phyloP scores from a whole-genome alignment of 1,140 invertebrate species.

The Scaptomyza pallida region DNA sequence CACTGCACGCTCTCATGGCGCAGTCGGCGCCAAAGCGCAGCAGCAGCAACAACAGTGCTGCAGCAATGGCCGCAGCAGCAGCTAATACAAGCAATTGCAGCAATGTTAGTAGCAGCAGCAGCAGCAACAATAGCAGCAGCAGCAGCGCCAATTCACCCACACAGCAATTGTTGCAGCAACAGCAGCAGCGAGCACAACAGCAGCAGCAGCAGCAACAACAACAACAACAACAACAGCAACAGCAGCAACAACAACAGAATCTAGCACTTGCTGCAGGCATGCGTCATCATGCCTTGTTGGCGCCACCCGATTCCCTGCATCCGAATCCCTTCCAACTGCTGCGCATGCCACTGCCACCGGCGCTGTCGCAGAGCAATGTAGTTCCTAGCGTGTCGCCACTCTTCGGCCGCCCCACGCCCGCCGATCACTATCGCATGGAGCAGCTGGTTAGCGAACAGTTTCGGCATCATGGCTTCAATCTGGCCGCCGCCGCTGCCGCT shows the following conservation, averaged over 20 bases:
- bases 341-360: slow-evolving; percentile 87
- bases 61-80: slow-evolving; percentile 25
- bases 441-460: slow-evolving; percentile 92
- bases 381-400: slow-evolving; percentile 87
- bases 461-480: slow-evolving; percentile 88
- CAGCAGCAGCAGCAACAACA: slow-evolving; percentile 70
- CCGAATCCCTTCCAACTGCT: slow-evolving; percentile 88
- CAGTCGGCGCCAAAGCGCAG: slow-evolving; percentile 46
- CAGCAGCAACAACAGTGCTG: slow-evolving; percentile 32
- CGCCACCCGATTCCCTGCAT: slow-evolving; percentile 88
- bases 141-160: slow-evolving; percentile 70
- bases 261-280: slow-evolving; percentile 85
- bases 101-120: slow-evolving; percentile 72
- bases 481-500: slow-evolving; percentile 88
- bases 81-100: slow-evolving; percentile 47
- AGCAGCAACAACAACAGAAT: slow-evolving; percentile 84
- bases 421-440: slow-evolving; percentile 91
- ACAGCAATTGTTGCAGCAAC: slow-evolving; percentile 66
- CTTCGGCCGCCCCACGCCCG: slow-evolving; percentile 89
- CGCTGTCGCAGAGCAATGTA: slow-evolving; percentile 86
- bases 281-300: slow-evolving; percentile 87
- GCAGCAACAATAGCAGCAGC: slow-evolving; percentile 55
- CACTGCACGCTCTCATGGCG: slow-evolving; percentile 40
- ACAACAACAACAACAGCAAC: slow-evolving; percentile 63
- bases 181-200: slow-evolving; percentile 66